phyloP scores from a whole-genome alignment of 1,140 invertebrate genomes.

The Caenorhabditis inopinata region DNA sequence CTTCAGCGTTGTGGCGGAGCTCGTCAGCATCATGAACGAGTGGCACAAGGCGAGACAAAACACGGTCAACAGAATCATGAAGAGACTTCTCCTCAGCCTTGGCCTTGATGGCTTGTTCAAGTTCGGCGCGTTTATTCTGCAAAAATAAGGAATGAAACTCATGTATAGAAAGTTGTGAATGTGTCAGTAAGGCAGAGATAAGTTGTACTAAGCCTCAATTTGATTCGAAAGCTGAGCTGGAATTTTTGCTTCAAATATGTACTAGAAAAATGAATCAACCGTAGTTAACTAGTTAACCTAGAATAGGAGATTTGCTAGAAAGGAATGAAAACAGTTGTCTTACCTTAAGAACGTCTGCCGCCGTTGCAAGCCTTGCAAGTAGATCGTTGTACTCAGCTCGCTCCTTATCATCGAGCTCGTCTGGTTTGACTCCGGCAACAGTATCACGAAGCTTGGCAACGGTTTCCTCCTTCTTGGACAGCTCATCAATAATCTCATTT shows the following conservation, averaged over 20 bases:
- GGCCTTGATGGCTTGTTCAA: slow-evolving; percentile 15
- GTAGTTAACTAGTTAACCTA: no score
- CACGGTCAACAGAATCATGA: slow-evolving; percentile 17
- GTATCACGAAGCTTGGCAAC: neutral
- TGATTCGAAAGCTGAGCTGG: no score
- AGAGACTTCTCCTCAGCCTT: slow-evolving; percentile 34
- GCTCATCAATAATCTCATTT: slow-evolving; percentile 26
- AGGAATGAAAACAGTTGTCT: neutral
- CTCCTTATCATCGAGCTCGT: slow-evolving; percentile 1
- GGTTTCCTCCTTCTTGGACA: slow-evolving; percentile 17
- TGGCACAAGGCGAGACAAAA: slow-evolving; percentile 26
- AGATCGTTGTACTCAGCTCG: slow-evolving; percentile 16
- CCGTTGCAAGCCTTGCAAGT: neutral
- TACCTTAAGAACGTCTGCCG: neutral
- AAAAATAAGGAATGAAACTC: neutral
- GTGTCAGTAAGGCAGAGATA: no score
- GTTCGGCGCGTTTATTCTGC: slow-evolving; percentile 31
- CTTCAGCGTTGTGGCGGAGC: slow-evolving; percentile 28
- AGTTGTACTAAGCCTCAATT: no score
- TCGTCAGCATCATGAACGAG: slow-evolving; percentile 25
- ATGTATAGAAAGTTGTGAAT: neutral
- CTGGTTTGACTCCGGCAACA: neutral
- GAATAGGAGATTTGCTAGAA: no score
- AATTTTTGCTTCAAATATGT: no score
- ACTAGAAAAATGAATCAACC: no score